Conservation (phyloP, 1,140 invertebrate genomes). For the Drosophila ananassae region DNA sequence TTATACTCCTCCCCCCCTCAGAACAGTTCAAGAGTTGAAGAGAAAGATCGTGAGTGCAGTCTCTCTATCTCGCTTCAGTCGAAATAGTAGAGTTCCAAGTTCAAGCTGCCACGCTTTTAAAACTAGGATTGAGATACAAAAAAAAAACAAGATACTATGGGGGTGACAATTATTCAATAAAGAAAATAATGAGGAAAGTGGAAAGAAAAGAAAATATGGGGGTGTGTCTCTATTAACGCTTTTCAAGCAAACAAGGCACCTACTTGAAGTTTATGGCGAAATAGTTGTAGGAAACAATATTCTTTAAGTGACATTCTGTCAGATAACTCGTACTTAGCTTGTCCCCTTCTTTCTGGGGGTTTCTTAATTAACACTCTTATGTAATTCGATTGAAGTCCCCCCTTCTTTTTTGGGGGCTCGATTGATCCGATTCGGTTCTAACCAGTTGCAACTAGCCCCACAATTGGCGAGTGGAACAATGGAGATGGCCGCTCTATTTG, state of each 20-base stretch:
- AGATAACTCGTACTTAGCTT: neutral
- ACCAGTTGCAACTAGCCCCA: conserved; percentile 59
- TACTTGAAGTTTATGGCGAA: neutral
- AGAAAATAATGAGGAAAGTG: no score
- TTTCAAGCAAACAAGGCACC: neutral
- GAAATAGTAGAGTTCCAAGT: no score
- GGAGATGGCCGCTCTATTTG: conserved; percentile 51
- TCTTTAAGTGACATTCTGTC: no score
- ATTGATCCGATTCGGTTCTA: conserved; percentile 44
- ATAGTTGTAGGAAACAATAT: neutral
- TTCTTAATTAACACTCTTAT: neutral
- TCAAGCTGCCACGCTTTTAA: no score
- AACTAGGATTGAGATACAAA: neutral
- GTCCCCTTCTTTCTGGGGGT: neutral
- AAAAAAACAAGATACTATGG: no score
- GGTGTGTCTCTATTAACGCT: neutral
- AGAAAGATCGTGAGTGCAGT: conserved; percentile 38
- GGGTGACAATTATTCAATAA: no score
- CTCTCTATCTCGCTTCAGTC: conserved; percentile 8
- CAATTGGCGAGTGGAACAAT: conserved; percentile 35
- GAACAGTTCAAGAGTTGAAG: conserved; percentile 37
- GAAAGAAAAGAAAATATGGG: neutral
- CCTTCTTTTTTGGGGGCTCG: conserved; percentile 1
- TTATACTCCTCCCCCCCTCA: conserved; percentile 3
- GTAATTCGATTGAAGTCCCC: neutral